Evolutionary conservation across 2,888 invertebrate genomes (phyloP), one percentile per base, ranked within the genome.

Genomic region (Malachius bipustulatus): DNA sequence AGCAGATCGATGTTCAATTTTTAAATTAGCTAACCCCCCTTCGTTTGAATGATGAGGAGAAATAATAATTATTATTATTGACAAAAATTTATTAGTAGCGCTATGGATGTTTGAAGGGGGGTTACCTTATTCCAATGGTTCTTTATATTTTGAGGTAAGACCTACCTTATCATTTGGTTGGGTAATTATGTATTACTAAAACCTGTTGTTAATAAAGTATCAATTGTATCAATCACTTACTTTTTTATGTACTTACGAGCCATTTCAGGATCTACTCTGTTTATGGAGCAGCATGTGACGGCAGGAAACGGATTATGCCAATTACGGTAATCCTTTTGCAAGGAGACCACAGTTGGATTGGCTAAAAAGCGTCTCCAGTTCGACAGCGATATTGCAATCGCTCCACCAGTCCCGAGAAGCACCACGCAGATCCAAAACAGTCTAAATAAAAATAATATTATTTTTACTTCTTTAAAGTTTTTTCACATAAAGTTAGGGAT

Each of bases 271-370:
- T 69, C 63, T 1, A 63, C 52, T 45, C 52, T 51, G 13, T 67
- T 62, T 43, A 56, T 45, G 37, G 65, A 62, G 47, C 75, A 75
- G 26, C 65, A 65, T 0, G 75, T 76, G 3, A 70, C 55, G 0
- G 69, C 71, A 0, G 75, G 73, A 44, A 75, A 62, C 9, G 65
- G 65, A 52, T 69, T 72, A 32, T 63, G 57, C 75, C 76, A 77
- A 26, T 69, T 67, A 29, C 75, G 54, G 53, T 66, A 76, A 57
- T 76, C 72, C 43, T 75, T 76, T 47, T 75, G 69, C 40, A 76
- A 52, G 0, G 75, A 71, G 4, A 75, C 71, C 3, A 77, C 75
- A 0, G 75, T 76, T 0, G 76, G 75, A 48, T 66, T 74, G 29
- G 71, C 71, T 29, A 61, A 63, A 57, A 67, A 77, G 2, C 74